Evolutionary conservation across 1,140 invertebrate genomes (phyloP), one percentile per base, ranked within the genome.

Genomic region (Thaumatotibia leucotreta): DNA sequence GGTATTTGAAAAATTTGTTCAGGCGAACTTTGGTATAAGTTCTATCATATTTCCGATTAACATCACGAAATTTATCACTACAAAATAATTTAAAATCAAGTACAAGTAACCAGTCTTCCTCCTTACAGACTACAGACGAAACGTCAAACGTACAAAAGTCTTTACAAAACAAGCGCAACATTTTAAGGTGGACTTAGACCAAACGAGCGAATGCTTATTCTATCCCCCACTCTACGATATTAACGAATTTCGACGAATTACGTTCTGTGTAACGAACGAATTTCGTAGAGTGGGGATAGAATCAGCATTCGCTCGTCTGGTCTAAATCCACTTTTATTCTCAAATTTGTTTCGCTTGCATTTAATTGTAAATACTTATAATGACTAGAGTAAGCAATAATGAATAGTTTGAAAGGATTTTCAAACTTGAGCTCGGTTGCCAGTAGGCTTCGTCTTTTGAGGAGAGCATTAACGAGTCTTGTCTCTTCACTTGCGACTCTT

Each of bases 401-500:
- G 68, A 68, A 58, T 82, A 68, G 67, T 66, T 84, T 61, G 75
- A 68, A 23, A 76, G 32, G 50, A 70, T 67, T 54, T 68, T 80
- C n/a, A 61, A 54, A 74, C 77, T 83, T 4, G 77, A 81, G 65
- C 69, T 83, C 3, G 74, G 66, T 65, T 76, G 74, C 87, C 86
- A 88, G 61, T 83, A 90, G 52, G 63, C 84, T 73, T 87, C 84
- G 10, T 87, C 83, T 76, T 88, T 87, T 11, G 88, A 88, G 4
- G 84, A 88, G 0, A 90, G 73, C 88, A 90, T 90, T 24, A 88
- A 54, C 0, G 88, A 88, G 61, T 90, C 88, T 79, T 90, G 86
- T 5, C 82, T 78, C 39, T 83, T 88, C 61, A 80, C 79, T 1
- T 75, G 64, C 5, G 79, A 29, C 68, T 86, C 73, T 22, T 75